Conservation (phyloP, 2,113 vertebrate species). For the Gymnobelideus leadbeateri region DNA sequence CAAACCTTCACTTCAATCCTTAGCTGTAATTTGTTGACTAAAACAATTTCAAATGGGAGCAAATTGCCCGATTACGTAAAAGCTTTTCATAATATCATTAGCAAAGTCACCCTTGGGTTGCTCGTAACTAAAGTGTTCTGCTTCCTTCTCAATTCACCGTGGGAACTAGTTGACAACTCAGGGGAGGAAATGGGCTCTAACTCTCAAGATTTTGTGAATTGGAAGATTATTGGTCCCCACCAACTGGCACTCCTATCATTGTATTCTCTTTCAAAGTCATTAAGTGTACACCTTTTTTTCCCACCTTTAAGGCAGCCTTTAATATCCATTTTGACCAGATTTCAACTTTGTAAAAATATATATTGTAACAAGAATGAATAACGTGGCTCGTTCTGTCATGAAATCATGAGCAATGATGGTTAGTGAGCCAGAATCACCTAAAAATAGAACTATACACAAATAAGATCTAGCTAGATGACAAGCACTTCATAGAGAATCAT, state of each 20-base stretch:
- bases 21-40: conserved; percentile 32
- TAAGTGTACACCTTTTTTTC: neutral
- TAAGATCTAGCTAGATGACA: neutral
- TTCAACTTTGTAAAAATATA: neutral
- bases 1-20: neutral
- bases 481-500: neutral
- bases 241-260: neutral
- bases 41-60: neutral
- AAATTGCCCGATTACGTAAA: neutral
- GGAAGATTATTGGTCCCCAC: neutral
- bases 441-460: neutral
- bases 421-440: neutral
- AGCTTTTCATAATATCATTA: neutral
- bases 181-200: neutral
- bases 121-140: neutral
- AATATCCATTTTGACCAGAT: conserved; percentile 28
- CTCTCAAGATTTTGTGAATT: neutral
- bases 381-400: neutral
- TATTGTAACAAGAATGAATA: neutral
- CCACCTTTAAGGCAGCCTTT: neutral
- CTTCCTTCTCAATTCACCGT: neutral
- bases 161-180: neutral
- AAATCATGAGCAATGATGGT: neutral
- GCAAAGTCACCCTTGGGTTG: neutral
- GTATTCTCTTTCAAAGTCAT: neutral